These are phyloP conservation scores for Anoplolepis gracilipes DNA, from an alignment of 1,140 invertebrate species.

Conservation along the genomic window DNA sequence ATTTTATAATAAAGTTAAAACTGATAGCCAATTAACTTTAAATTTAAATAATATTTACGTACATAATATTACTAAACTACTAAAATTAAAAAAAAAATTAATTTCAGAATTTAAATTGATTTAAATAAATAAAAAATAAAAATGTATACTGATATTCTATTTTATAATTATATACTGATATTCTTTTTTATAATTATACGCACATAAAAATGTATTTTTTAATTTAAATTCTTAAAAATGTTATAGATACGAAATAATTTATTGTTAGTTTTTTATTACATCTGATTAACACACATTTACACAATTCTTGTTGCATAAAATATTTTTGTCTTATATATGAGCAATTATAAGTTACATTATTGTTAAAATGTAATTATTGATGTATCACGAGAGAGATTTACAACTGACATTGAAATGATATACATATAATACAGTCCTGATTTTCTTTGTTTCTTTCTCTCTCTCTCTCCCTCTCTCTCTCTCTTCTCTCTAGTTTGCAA, in stretches of 20 bases:
- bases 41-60: not conserved
- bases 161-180: no score
- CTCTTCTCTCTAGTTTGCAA: not conserved
- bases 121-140: not conserved
- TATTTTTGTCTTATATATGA: not conserved
- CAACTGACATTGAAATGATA: conserved; percentile 6
- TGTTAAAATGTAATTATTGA: conserved; percentile 23
- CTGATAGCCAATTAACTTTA: not conserved
- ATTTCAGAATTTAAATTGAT: not conserved
- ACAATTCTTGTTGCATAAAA: not conserved
- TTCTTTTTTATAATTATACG: not conserved
- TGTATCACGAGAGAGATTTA: not conserved
- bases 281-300: not conserved
- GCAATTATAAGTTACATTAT: not conserved
- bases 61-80: conserved; percentile 2
- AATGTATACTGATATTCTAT: not conserved
- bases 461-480: not conserved
- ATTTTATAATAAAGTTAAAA: not conserved
- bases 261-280: not conserved
- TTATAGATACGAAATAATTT: not conserved
- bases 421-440: not conserved
- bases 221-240: not conserved
- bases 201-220: not conserved
- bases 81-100: not conserved
- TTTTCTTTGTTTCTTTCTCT: no score